phyloP scores from a whole-genome alignment of 2,888 invertebrate species.

The Steinernema scapterisci region DNA sequence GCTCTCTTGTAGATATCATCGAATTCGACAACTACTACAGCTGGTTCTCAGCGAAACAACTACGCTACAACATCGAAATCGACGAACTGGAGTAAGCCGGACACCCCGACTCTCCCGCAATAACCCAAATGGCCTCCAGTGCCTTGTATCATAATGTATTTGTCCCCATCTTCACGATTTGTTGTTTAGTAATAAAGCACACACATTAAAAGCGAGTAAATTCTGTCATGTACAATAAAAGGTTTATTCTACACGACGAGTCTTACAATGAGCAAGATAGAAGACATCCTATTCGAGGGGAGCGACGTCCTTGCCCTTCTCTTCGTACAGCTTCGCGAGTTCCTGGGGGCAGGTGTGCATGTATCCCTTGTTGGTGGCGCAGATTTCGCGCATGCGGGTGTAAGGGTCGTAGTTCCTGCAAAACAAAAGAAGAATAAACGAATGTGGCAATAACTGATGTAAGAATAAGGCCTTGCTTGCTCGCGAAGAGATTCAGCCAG shows the following conservation, averaged over 20 bases:
- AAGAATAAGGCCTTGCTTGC: no score
- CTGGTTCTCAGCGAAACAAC: constrained; percentile 67
- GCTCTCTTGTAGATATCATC: constrained; percentile 58
- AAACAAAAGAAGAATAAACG: no score
- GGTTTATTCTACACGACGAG: constrained; percentile 21
- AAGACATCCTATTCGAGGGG: constrained; percentile 39
- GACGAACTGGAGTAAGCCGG: constrained; percentile 42
- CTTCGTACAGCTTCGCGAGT: constrained; percentile 60
- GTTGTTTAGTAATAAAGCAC: constrained; percentile 6
- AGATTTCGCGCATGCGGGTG: constrained; percentile 63
- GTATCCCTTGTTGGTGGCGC: constrained; percentile 60
- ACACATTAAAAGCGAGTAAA: constrained; percentile 19
- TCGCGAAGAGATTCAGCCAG: no score
- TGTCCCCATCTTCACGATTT: neutral
- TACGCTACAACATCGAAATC: constrained; percentile 66
- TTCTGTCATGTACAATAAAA: constrained; percentile 5
- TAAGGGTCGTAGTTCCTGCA: constrained; percentile 64
- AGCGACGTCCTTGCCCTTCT: constrained; percentile 60
- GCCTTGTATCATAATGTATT: constrained; percentile 22
- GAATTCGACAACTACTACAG: constrained; percentile 68
- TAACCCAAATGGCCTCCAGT: no score
- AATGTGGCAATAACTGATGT: no score
- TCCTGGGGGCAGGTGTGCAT: constrained; percentile 64
- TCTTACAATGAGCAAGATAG: neutral
- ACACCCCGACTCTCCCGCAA: neutral